These are phyloP conservation scores for Simalia tracyae DNA, from an alignment of 2,797 vertebrate species.

Conservation along the genomic window DNA sequence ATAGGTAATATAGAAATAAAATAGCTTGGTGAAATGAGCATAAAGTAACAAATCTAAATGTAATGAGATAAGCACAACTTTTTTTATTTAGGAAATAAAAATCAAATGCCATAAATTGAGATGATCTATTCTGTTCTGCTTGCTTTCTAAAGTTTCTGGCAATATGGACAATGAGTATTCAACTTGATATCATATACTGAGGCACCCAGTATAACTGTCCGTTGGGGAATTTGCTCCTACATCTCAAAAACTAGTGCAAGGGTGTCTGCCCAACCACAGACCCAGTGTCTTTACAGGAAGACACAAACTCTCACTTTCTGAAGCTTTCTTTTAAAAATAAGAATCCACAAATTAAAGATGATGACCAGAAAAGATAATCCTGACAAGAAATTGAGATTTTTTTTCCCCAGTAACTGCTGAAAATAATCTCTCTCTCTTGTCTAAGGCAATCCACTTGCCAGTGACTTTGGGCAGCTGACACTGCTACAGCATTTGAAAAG, in stretches of 20 bases:
- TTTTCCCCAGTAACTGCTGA: background rate
- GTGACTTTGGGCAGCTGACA: background rate
- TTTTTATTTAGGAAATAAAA: background rate
- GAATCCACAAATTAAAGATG: background rate
- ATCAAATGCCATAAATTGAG: background rate
- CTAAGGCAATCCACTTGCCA: background rate
- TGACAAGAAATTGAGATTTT: background rate
- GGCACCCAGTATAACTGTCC: background rate
- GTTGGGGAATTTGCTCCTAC: background rate
- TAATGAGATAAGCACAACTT: background rate
- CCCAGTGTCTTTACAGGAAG: background rate
- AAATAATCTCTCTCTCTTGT: background rate
- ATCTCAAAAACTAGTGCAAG: background rate
- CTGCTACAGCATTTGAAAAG: background rate
- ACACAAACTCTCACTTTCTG: background rate
- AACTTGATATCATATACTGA: no score
- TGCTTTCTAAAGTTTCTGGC: no score
- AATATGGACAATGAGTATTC: no score
- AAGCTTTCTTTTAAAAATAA: background rate
- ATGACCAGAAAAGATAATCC: background rate
- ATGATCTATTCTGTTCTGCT: no score
- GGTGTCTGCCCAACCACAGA: background rate
- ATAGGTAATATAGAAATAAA: background rate
- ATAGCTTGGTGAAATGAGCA: background rate
- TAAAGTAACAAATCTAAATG: background rate